These are phyloP conservation scores for Clangula hyemalis DNA, from an alignment of 2,797 vertebrate species.

Conservation along the genomic window DNA sequence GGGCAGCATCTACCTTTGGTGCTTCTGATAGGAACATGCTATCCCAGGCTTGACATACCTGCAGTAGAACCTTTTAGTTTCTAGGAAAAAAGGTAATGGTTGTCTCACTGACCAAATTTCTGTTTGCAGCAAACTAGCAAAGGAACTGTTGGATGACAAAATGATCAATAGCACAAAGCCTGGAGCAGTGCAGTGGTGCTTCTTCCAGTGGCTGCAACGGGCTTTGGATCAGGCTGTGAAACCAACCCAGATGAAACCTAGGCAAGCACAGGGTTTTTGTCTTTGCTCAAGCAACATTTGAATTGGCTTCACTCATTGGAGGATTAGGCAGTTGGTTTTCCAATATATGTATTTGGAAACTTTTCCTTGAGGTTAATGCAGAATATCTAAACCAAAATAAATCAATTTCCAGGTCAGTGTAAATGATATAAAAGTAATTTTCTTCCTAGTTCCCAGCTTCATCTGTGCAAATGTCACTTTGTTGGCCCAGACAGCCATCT, in stretches of 20 bases:
- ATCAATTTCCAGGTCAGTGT: not conserved
- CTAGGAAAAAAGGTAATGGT: not conserved
- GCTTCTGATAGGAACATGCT: not conserved
- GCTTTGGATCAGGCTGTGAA: not conserved
- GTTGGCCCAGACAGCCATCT: conserved; percentile 59
- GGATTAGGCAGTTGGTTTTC: not conserved
- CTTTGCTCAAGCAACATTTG: not conserved
- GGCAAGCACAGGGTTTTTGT: not conserved
- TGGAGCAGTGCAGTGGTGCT: not conserved
- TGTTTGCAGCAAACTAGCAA: not conserved
- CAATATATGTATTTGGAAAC: not conserved
- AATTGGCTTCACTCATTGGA: not conserved
- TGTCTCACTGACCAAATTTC: not conserved
- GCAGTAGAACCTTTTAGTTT: not conserved
- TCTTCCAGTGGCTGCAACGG: not conserved
- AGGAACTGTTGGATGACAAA: not conserved
- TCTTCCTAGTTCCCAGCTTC: conserved; percentile 20
- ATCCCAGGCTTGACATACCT: not conserved
- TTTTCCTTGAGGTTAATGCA: not conserved
- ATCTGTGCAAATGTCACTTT: not conserved
- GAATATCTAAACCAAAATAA: not conserved
- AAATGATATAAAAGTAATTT: not conserved
- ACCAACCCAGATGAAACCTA: not conserved
- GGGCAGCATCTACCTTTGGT: not conserved
- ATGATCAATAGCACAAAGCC: not conserved